These are phyloP conservation scores for Trisateles emortualis DNA, from an alignment of 2,888 invertebrate genomes.

Conservation along the genomic window DNA sequence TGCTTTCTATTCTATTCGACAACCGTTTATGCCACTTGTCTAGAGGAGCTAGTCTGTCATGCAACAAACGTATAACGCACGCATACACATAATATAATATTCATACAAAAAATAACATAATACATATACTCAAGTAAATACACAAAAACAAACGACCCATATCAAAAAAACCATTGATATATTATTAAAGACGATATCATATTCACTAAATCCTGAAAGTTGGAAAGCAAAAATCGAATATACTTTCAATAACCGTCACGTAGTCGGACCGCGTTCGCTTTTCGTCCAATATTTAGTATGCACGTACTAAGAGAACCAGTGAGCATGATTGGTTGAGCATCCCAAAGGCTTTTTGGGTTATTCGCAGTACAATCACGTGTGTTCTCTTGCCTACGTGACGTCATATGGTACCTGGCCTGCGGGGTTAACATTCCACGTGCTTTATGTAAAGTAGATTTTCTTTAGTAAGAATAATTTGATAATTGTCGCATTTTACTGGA, in stretches of 20 bases:
- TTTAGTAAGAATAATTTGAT: slow-evolving; percentile 21
- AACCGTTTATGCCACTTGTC: no score
- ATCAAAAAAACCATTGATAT: slow-evolving; percentile 35
- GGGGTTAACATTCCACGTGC: slow-evolving; percentile 40
- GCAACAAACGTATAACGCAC: no score
- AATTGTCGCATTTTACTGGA: slow-evolving; percentile 16
- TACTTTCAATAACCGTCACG: slow-evolving; percentile 42
- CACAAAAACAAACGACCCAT: slow-evolving; percentile 24
- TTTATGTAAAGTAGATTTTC: slow-evolving; percentile 61
- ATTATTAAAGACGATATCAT: slow-evolving; percentile 39
- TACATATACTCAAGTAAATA: no score
- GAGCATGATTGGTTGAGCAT: slow-evolving; percentile 50
- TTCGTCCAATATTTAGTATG: slow-evolving; percentile 53
- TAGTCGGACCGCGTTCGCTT: slow-evolving; percentile 40
- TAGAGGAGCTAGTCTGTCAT: no score
- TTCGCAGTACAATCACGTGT: slow-evolving; percentile 70
- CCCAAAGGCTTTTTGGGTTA: slow-evolving; percentile 59
- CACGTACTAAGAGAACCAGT: slow-evolving; percentile 49
- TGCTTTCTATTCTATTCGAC: no score
- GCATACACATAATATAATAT: no score
- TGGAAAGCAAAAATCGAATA: slow-evolving; percentile 38
- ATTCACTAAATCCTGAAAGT: slow-evolving; percentile 35
- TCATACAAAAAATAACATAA: no score
- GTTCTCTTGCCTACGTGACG: slow-evolving; percentile 67
- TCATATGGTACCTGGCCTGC: slow-evolving; percentile 49